A percentile compares a stretch with the other conserved stretches of the same genome.
Conservation (phyloP, 1,140 invertebrate genomes). For the Aphaenogaster ashmeadi region DNA sequence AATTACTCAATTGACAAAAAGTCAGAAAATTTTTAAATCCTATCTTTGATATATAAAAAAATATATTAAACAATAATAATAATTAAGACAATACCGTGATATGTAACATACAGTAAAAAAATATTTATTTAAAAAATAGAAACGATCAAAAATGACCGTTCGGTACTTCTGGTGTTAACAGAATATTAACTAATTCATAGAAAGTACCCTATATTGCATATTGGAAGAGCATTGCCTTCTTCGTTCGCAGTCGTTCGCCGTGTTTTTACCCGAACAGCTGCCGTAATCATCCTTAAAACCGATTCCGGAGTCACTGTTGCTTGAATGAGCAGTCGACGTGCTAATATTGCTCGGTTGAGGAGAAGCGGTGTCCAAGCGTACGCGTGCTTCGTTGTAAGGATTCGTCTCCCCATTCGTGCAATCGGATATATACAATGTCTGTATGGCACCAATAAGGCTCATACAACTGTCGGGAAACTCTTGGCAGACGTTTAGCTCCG, state of each 20-base stretch:
- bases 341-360: conserved; percentile 94
- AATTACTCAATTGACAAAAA: no score
- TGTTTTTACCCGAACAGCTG: conserved; percentile 93
- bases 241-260: conserved; percentile 92
- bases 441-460: conserved; percentile 92
- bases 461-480: conserved; percentile 97
- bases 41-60: no score
- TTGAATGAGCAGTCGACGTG: conserved; percentile 94
- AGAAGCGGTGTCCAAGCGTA: conserved; percentile 89
- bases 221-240: conserved; percentile 68
- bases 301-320: conserved; percentile 98
- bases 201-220: conserved; percentile 81
- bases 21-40: no score
- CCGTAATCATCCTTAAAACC: conserved; percentile 96
- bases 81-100: no score
- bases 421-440: conserved; percentile 87
- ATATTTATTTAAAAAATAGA: no score
- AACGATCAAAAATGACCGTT: no score
- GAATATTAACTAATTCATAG: not conserved
- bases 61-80: no score
- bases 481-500: conserved; percentile 89
- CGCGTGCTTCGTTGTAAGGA: conserved; percentile 81
- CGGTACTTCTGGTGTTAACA: no score
- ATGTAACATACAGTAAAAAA: no score
- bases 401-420: conserved; percentile 78